Percentiles rank a stretch among this genome's conserved stretches.
These are phyloP conservation scores for Tetramorium simillimum DNA, from an alignment of 1,140 invertebrate species.

Conservation along the genomic window DNA sequence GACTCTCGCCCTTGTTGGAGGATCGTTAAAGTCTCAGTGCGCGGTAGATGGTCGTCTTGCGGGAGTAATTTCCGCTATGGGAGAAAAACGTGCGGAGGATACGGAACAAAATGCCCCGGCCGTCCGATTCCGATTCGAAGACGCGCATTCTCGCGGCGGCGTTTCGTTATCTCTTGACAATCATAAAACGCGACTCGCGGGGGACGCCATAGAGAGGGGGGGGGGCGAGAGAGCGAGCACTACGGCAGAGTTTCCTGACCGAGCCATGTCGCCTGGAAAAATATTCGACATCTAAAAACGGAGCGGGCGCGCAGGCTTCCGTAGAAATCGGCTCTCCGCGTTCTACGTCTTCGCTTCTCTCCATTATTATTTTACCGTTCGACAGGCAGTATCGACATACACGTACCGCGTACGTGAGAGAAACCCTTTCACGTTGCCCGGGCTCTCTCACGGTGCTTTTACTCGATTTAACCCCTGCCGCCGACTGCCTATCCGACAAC, in stretches of 20 bases:
- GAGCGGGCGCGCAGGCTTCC: not conserved
- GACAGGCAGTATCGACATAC: constrained; percentile 76
- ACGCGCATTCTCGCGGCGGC: constrained; percentile 12
- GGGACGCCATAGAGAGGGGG: not conserved
- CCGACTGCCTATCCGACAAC: constrained; percentile 29
- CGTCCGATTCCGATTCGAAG: constrained; percentile 70
- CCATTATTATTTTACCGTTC: constrained; percentile 80
- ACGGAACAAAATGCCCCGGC: constrained; percentile 70
- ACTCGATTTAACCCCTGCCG: constrained; percentile 73
- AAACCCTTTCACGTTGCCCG: constrained; percentile 74
- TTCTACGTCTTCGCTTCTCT: constrained; percentile 59
- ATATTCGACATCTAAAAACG: constrained; percentile 57
- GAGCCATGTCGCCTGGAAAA: constrained; percentile 35
- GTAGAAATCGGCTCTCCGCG: constrained; percentile 38
- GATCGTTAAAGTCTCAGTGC: constrained; percentile 35
- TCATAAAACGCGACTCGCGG: constrained; percentile 40
- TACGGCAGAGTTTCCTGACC: not conserved
- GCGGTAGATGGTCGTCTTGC: constrained; percentile 15
- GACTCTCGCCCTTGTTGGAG: not conserved
- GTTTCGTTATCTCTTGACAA: constrained; percentile 35
- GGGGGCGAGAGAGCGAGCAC: too few species aligned
- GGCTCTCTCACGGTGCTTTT: constrained; percentile 66
- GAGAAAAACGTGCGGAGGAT: constrained; percentile 55
- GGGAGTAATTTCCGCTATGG: constrained; percentile 50
- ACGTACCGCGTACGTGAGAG: constrained; percentile 77